Evolutionary conservation across 2,888 invertebrate species (phyloP).

Genomic region (Caenorhabditis panamensis): DNA sequence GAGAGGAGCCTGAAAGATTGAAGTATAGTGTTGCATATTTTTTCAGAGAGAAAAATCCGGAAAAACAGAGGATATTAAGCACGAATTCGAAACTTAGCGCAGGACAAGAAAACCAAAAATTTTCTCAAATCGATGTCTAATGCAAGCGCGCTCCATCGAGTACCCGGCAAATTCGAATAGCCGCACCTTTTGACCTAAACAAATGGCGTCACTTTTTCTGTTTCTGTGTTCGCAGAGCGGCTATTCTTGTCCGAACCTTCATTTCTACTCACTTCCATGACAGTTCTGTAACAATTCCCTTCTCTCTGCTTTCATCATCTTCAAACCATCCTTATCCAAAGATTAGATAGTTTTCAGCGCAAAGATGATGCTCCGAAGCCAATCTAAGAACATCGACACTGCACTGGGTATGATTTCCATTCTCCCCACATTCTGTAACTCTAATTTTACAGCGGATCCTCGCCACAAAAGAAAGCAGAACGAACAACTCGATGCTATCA

Average conservation of each 20-base stretch:
- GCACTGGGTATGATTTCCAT: slow-evolving; percentile 6
- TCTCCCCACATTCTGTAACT: background rate
- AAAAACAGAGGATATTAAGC: background rate
- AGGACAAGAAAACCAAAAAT: background rate
- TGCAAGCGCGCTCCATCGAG: slow-evolving; percentile 21
- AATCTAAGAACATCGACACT: slow-evolving; percentile 37
- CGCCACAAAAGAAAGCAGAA: slow-evolving; percentile 47
- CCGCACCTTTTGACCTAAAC: background rate
- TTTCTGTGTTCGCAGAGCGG: background rate
- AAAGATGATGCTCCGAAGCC: slow-evolving; percentile 54
- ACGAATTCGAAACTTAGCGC: background rate
- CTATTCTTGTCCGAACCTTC: background rate
- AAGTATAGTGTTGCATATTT: too few relatives aligned
- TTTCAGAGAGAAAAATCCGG: background rate
- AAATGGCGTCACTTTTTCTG: background rate
- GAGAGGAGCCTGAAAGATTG: background rate
- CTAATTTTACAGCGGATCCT: slow-evolving; percentile 21
- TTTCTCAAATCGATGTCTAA: background rate
- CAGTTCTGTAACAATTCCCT: background rate
- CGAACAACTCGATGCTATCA: slow-evolving; percentile 41
- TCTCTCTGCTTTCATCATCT: background rate
- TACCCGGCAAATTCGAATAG: slow-evolving; percentile 32
- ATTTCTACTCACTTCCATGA: background rate
- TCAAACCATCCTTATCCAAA: background rate
- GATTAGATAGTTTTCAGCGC: slow-evolving; percentile 5